Conservation (phyloP, 2,888 invertebrate genomes). For the Nebria brevicollis region DNA sequence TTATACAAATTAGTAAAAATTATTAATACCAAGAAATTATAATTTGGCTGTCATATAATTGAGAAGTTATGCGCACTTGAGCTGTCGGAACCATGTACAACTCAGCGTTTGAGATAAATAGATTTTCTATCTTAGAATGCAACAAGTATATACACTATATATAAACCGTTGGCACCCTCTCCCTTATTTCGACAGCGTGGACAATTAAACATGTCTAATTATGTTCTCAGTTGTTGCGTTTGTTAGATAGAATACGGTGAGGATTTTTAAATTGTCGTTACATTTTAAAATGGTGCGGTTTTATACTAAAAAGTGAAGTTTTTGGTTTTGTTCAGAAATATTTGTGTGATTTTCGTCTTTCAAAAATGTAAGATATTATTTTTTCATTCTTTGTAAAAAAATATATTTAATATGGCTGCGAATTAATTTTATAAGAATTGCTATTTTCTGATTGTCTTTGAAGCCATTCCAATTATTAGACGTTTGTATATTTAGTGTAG, state of each 20-base stretch:
- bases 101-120: not conserved
- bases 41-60: not conserved
- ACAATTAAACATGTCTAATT: constrained; percentile 1
- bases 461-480: too few species aligned
- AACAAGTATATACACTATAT: not conserved
- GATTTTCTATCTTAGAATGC: not conserved
- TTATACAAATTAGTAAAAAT: not conserved
- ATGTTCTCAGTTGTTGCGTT: not conserved
- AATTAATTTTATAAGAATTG: too few species aligned
- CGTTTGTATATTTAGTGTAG: too few species aligned
- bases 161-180: not conserved
- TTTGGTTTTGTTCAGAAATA: not conserved
- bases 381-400: too few species aligned
- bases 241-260: not conserved
- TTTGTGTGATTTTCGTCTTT: too few species aligned
- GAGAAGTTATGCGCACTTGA: not conserved
- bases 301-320: not conserved
- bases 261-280: not conserved
- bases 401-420: too few species aligned
- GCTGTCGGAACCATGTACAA: not conserved
- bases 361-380: too few species aligned
- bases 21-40: not conserved
- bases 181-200: constrained; percentile 1
- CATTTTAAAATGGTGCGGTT: not conserved
- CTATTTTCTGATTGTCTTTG: too few species aligned